Percentiles rank a stretch among this genome's conserved stretches.
phyloP scores from a whole-genome alignment of 2,888 invertebrate species.

The Apomyelois bistriatella region DNA sequence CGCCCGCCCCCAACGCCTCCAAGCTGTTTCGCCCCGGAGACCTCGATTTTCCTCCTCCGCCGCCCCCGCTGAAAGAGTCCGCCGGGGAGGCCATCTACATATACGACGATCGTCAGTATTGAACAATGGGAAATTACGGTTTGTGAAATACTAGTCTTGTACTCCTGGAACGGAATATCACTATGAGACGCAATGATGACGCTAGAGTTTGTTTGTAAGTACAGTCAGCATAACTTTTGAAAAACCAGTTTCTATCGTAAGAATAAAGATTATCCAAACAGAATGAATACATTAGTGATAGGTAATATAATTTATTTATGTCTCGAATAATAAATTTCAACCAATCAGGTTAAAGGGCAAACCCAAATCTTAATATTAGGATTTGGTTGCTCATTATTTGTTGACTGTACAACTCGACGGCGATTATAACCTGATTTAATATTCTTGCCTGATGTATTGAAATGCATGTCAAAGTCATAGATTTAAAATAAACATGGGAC shows the following conservation, averaged over 20 bases:
- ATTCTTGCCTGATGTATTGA: slow-evolving; percentile 55
- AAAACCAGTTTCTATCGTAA: too few species aligned
- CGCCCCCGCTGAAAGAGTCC: slow-evolving; percentile 80
- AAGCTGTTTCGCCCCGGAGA: slow-evolving; percentile 71
- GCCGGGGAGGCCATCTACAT: slow-evolving; percentile 84
- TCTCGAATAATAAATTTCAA: too few species aligned
- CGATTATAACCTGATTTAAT: slow-evolving; percentile 29
- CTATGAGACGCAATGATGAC: background rate
- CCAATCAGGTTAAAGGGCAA: too few species aligned
- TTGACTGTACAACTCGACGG: background rate
- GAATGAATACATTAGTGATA: too few species aligned
- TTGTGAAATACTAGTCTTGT: slow-evolving; percentile 38
- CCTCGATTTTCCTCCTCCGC: slow-evolving; percentile 66
- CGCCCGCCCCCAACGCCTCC: slow-evolving; percentile 72
- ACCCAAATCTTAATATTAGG: too few species aligned
- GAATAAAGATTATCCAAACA: too few species aligned
- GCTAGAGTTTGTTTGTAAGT: too few species aligned
- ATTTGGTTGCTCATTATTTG: too few species aligned
- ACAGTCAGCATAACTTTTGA: too few species aligned
- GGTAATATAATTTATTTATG: too few species aligned
- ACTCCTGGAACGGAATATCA: slow-evolving; percentile 18
- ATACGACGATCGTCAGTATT: slow-evolving; percentile 72
- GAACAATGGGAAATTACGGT: slow-evolving; percentile 30
- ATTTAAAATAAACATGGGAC: slow-evolving; percentile 57
- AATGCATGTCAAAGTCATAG: slow-evolving; percentile 39